phyloP scores from a whole-genome alignment of 2,888 invertebrate species.

The Gymnosoma rotundatum region DNA sequence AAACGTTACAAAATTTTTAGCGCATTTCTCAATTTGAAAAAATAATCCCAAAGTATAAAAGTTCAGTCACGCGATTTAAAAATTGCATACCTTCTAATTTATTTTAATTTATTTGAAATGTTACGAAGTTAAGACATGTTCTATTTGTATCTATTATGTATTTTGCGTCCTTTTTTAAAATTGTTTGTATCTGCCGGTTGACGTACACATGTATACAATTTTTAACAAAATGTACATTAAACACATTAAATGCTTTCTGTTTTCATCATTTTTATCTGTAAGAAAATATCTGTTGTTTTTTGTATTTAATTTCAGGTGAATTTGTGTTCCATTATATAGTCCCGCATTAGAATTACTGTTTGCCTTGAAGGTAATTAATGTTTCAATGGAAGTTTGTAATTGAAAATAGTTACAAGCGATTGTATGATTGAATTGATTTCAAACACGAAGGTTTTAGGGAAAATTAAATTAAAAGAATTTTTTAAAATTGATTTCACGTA shows the following conservation, averaged over 20 bases:
- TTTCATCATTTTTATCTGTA: constrained; percentile 41
- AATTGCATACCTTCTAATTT: no score
- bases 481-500: no score
- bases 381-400: constrained; percentile 48
- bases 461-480: not conserved
- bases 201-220: not conserved
- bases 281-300: constrained; percentile 38
- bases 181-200: not conserved
- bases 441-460: constrained; percentile 22
- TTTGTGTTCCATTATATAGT: constrained; percentile 32
- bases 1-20: not conserved
- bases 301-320: constrained; percentile 14
- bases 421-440: constrained; percentile 28
- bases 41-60: constrained; percentile 15
- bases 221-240: not conserved
- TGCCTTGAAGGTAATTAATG: constrained; percentile 45
- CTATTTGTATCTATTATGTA: not conserved
- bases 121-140: not conserved
- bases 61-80: constrained; percentile 54
- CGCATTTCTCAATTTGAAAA: not conserved
- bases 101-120: constrained; percentile 27
- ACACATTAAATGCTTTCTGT: not conserved
- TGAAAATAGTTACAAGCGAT: constrained; percentile 39
- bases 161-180: not conserved
- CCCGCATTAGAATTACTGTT: constrained; percentile 12